Evolutionary conservation across 2,113 vertebrate genomes (phyloP).

Genomic region (Sminthopsis crassicaudata): DNA sequence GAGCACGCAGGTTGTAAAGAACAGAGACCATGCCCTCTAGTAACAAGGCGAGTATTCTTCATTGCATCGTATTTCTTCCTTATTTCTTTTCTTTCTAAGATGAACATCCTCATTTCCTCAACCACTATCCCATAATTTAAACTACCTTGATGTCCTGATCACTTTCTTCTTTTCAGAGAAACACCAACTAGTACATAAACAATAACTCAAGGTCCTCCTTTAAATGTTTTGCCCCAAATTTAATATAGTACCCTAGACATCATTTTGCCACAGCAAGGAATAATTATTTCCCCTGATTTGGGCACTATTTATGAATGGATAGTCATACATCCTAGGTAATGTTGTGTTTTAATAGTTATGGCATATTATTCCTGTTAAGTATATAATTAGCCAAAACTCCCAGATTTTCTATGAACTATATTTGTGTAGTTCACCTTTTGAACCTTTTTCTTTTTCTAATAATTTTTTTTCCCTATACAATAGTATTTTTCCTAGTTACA

Average conservation of each 20-base stretch:
- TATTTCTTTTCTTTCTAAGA: neutral
- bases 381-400: neutral
- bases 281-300: neutral
- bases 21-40: neutral
- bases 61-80: neutral
- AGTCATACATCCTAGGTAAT: neutral
- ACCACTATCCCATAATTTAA: neutral
- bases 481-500: no score
- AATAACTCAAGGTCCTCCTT: neutral
- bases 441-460: no score
- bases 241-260: neutral
- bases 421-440: no score
- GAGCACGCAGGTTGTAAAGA: no score
- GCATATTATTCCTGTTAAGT: neutral
- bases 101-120: neutral
- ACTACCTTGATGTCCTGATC: neutral
- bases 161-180: neutral
- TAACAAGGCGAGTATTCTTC: neutral
- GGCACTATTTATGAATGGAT: neutral
- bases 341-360: neutral
- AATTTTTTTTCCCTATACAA: no score
- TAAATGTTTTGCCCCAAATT: neutral
- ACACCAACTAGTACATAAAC: neutral
- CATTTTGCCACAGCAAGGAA: neutral
- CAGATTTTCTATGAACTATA: neutral